These are phyloP conservation scores for Macropus fuliginosus DNA, from an alignment of 2,797 vertebrate species.

Conservation along the genomic window DNA sequence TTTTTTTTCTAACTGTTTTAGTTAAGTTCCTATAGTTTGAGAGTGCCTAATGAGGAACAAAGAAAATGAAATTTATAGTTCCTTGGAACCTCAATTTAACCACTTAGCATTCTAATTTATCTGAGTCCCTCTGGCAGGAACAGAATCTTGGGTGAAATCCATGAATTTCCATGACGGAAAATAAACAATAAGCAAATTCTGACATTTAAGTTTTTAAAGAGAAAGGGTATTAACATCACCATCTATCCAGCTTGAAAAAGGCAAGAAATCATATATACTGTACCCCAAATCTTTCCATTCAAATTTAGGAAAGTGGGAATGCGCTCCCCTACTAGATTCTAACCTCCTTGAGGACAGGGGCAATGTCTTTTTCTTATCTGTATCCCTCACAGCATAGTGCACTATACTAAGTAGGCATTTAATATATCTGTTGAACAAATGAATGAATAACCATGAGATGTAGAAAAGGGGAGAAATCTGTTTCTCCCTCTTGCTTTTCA, in stretches of 20 bases:
- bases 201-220: conserved; percentile 39
- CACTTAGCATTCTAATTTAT: neutral
- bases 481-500: neutral
- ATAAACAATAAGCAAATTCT: conserved; percentile 21
- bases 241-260: conserved; percentile 1
- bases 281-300: neutral
- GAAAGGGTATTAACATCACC: neutral
- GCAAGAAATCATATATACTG: conserved; percentile 15
- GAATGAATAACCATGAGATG: neutral
- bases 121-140: conserved; percentile 25
- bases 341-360: neutral
- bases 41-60: neutral
- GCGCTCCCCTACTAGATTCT: neutral
- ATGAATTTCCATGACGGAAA: conserved; percentile 18
- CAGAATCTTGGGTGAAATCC: conserved; percentile 16
- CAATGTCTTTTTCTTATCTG: neutral
- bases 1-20: conserved; percentile 32
- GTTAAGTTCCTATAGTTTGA: conserved; percentile 43
- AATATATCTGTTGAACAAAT: neutral
- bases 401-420: neutral
- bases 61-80: neutral
- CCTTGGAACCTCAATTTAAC: neutral
- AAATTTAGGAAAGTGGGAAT: neutral
- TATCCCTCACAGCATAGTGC: neutral
- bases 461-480: neutral